These are phyloP conservation scores for Troglohyphantes excavatus DNA, from an alignment of 2,888 invertebrate genomes.

Conservation along the genomic window DNA sequence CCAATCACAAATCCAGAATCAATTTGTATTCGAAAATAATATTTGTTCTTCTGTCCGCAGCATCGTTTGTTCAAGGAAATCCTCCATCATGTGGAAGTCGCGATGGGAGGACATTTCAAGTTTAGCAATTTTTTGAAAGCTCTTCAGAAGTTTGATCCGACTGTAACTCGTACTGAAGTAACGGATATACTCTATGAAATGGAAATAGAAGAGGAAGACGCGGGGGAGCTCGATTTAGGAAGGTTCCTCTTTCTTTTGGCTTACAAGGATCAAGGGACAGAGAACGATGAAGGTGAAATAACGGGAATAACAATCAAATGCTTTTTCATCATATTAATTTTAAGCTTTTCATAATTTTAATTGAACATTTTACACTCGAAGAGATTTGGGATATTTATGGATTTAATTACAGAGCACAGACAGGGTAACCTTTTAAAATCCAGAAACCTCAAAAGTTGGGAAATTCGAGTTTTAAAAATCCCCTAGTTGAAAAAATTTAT, in stretches of 20 bases:
- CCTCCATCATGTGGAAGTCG: conserved; percentile 45
- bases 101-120: conserved; percentile 19
- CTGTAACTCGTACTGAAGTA: conserved; percentile 47
- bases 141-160: conserved; percentile 58
- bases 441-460: too few relatives aligned
- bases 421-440: too few relatives aligned
- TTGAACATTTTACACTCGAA: too few relatives aligned
- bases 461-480: too few relatives aligned
- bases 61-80: conserved; percentile 48
- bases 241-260: conserved; percentile 69
- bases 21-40: not conserved
- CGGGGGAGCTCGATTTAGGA: conserved; percentile 66
- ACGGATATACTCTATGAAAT: conserved; percentile 22
- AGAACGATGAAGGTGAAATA: conserved; percentile 37
- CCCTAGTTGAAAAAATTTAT: too few relatives aligned
- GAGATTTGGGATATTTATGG: too few relatives aligned
- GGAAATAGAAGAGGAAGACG: conserved; percentile 48
- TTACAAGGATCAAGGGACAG: conserved; percentile 25
- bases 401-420: too few relatives aligned
- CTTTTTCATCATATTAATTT: too few relatives aligned
- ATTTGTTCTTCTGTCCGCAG: conserved; percentile 16
- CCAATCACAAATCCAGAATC: too few relatives aligned
- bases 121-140: conserved; percentile 39
- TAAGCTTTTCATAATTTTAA: too few relatives aligned
- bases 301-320: too few relatives aligned